Evolutionary conservation across 2,888 invertebrate genomes (phyloP).

Genomic region (Azorinus chamasolen): DNA sequence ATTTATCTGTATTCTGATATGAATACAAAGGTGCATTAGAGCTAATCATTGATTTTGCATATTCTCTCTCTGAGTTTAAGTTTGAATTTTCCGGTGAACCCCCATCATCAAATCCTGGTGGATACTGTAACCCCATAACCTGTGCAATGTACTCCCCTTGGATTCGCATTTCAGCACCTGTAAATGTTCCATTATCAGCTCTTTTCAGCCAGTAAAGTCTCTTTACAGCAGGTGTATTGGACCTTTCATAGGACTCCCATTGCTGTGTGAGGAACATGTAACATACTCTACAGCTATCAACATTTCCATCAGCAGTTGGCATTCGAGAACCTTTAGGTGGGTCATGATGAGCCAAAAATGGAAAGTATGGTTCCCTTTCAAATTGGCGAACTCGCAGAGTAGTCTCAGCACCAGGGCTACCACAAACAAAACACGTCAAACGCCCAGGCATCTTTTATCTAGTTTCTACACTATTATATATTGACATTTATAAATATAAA

Average conservation of each 20-base stretch:
- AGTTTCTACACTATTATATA: too few relatives aligned
- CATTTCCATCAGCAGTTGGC: conserved; percentile 86
- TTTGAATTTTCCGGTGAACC: conserved; percentile 49
- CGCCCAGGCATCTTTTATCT: conserved; percentile 75
- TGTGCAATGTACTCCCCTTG: conserved; percentile 97
- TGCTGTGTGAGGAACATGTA: conserved; percentile 95
- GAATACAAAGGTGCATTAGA: conserved; percentile 3
- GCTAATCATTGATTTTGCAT: conserved; percentile 18
- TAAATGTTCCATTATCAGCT: conserved; percentile 95
- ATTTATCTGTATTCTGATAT: conserved; percentile 14
- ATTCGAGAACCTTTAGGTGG: conserved; percentile 91
- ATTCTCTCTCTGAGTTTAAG: conserved; percentile 33
- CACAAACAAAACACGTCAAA: conserved; percentile 85
- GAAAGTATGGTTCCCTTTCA: conserved; percentile 91
- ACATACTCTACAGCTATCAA: conserved; percentile 94
- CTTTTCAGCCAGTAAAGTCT: conserved; percentile 97
- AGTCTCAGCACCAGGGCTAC: conserved; percentile 81
- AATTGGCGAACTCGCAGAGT: conserved; percentile 71
- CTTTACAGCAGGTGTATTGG: conserved; percentile 94
- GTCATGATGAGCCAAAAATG: conserved; percentile 96
- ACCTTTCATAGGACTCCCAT: conserved; percentile 96
- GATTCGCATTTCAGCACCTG: conserved; percentile 90
- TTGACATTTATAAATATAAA: not conserved
- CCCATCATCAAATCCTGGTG: conserved; percentile 69
- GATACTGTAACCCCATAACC: conserved; percentile 88